Conservation (phyloP, 2,113 vertebrate genomes). For the Pseudorectes ferrugineus region DNA sequence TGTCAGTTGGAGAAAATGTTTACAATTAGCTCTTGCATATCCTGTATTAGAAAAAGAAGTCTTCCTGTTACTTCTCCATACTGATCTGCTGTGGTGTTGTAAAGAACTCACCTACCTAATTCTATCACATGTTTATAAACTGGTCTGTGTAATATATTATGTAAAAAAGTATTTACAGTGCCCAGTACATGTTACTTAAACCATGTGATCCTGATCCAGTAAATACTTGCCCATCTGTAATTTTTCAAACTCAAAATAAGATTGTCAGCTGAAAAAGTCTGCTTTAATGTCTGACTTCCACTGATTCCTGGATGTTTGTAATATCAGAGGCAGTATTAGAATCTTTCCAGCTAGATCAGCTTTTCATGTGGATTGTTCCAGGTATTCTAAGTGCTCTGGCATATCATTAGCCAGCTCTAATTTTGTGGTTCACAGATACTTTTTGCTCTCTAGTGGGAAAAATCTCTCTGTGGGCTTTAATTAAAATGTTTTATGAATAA, state of each 20-base stretch:
- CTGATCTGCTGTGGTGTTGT: neutral
- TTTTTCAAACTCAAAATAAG: neutral
- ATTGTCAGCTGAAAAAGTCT: neutral
- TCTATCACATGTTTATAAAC: neutral
- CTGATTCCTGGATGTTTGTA: neutral
- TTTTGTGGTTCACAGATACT: conserved; percentile 11
- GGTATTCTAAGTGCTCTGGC: neutral
- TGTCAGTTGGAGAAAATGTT: neutral
- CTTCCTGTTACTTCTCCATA: neutral
- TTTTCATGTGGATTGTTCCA: conserved; percentile 10
- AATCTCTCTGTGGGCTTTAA: conserved; percentile 10
- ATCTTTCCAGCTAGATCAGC: neutral
- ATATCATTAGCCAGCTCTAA: neutral
- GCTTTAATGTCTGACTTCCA: neutral
- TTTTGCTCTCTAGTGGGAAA: conserved; percentile 33
- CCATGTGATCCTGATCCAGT: neutral
- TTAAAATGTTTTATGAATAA: conserved; percentile 42
- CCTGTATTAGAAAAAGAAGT: neutral
- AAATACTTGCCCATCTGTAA: neutral
- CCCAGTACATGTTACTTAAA: neutral
- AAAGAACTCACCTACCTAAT: neutral
- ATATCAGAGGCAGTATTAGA: neutral
- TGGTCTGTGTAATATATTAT: neutral
- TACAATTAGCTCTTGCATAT: neutral
- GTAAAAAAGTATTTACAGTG: neutral